phyloP scores from a whole-genome alignment of 2,797 vertebrate species.

The Catamblyrhynchus diadema region DNA sequence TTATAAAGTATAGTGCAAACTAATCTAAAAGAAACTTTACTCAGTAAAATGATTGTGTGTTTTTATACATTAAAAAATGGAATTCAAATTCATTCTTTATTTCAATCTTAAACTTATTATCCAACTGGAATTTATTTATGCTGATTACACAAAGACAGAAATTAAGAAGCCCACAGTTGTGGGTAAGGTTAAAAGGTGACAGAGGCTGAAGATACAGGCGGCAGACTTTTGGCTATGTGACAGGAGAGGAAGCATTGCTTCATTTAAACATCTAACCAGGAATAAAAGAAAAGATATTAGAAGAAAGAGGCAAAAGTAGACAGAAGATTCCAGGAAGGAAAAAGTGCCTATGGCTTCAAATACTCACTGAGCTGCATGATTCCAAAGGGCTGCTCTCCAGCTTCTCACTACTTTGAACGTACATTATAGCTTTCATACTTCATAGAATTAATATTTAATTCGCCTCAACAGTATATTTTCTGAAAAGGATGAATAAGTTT shows the following conservation, averaged over 20 bases:
- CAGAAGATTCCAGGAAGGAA: neutral
- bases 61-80: neutral
- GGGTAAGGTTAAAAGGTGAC: neutral
- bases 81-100: neutral
- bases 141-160: neutral
- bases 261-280: neutral
- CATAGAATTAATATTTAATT: neutral
- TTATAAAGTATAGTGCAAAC: neutral
- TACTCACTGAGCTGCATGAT: neutral
- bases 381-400: neutral
- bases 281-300: neutral
- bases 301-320: neutral
- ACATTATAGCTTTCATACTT: neutral
- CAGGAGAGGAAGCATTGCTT: neutral
- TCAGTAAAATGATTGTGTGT: neutral
- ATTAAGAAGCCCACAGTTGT: neutral
- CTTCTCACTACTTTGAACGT: accelerated
- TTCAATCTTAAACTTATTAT: neutral
- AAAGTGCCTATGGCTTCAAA: neutral
- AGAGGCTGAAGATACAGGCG: neutral
- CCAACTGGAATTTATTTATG: neutral
- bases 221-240: neutral
- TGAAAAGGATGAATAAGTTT: neutral
- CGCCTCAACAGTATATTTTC: neutral
- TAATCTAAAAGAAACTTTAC: neutral